Base-by-base conservation (phyloP, 2,113 vertebrate species). In the Boulengeromyrus knoepffleri region DNA sequence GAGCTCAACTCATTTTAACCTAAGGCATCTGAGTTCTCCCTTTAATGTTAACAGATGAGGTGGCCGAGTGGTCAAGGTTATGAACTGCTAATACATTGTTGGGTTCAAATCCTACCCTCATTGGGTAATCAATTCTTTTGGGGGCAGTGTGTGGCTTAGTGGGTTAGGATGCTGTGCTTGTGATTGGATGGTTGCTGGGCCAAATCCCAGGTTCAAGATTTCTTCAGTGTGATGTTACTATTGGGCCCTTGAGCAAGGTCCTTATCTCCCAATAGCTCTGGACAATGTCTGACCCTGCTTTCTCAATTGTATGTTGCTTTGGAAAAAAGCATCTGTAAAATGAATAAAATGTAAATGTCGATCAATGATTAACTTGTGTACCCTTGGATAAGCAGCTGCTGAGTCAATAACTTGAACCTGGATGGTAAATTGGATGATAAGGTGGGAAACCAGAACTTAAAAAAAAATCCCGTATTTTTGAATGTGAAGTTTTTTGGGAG, bases 351-450 rank as follows among this genome's bases (percentile, higher is more conserved):
- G 58, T 66, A 21, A 24, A 84, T 39, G 21, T 24, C 12, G 39
- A 85, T 85, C 9, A 47, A n/a, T 47, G 83, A 47, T 85, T 84
- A 84, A 84, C 80, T 24, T 12, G 21, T 85, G 83, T n/a, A 58
- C 88, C 39, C 53, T 49, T 88, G 66, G 39, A 70, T 90, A 66
- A 90, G 84, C 47, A 80, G 42, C 5, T 89, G 89, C 39, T 31
- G 88, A 49, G 42, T 42, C 39, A 45, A 19, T 17, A 56, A 21
- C 39, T 50, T 12, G 19, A 80, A 27, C n/a, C n/a, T 7, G 1
- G 74, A 42, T 80, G 74, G 36, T 17, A 80, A 80, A 39, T 19
- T 80, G 74, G 17, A 80, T 80, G 36, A 80, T 42, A 19, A 42
- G 15, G 31, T 36, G 31, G 31, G 36, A 31, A 39, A 36, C 4